A percentile compares a stretch with the other conserved stretches of the same genome.
Evolutionary conservation across 2,888 invertebrate species (phyloP).

Genomic region (Spilosoma lubricipeda): DNA sequence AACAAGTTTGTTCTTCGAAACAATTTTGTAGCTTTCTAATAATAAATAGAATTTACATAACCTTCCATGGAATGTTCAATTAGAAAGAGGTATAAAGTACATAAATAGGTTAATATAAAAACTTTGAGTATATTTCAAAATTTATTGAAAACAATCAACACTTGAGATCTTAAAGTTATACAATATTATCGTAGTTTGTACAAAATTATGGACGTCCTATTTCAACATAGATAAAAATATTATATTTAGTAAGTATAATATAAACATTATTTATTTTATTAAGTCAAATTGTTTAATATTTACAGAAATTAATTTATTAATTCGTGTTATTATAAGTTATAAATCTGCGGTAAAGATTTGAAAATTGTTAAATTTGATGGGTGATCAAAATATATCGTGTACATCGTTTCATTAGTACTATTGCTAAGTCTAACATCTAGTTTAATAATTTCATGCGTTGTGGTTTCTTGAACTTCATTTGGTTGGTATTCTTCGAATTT

Average conservation of each 20-base stretch:
- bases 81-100: neutral
- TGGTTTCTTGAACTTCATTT: neutral
- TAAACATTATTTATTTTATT: too few relatives aligned
- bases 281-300: too few relatives aligned
- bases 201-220: neutral
- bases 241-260: too few relatives aligned
- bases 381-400: slow-evolving; percentile 15
- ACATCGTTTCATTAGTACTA: neutral
- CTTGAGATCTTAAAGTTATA: neutral
- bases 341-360: neutral
- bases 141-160: neutral
- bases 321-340: neutral
- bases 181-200: neutral
- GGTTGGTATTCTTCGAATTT: slow-evolving; percentile 1
- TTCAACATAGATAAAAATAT: neutral
- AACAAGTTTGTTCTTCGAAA: neutral
- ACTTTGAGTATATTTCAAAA: neutral
- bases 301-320: neutral
- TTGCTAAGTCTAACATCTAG: neutral
- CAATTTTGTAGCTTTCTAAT: neutral
- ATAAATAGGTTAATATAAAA: neutral
- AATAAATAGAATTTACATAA: neutral
- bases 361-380: neutral
- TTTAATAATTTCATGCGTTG: neutral
- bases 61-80: neutral